Conservation (phyloP, 2,888 invertebrate species). For the Idaea aversata region DNA sequence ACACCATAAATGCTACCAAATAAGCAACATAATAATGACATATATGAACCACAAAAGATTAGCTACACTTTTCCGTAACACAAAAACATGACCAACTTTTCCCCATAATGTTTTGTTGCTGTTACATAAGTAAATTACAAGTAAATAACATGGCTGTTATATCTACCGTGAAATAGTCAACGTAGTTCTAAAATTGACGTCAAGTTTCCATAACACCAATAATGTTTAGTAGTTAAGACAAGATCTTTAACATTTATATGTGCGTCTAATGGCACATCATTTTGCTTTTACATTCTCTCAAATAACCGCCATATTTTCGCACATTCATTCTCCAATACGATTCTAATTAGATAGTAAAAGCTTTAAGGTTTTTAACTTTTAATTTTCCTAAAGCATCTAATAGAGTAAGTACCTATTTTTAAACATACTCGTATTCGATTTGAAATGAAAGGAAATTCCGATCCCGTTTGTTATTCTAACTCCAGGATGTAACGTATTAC, state of each 20-base stretch:
- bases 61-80: slow-evolving; percentile 29
- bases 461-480: background rate
- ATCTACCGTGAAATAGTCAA: background rate
- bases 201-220: background rate
- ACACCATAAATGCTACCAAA: no score
- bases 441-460: background rate
- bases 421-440: background rate
- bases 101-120: slow-evolving; percentile 11
- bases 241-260: background rate
- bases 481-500: background rate
- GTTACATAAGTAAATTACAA: background rate
- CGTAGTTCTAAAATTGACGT: background rate
- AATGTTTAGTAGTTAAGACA: background rate
- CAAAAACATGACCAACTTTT: slow-evolving; percentile 13
- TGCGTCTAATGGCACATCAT: background rate
- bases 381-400: background rate
- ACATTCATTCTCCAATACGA: background rate
- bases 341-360: background rate
- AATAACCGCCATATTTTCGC: background rate
- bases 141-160: background rate
- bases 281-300: background rate
- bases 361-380: background rate
- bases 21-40: background rate
- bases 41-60: slow-evolving; percentile 23
- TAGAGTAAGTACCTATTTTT: background rate